These are phyloP conservation scores for Lepidothrix coronata DNA, from an alignment of 2,113 vertebrate genomes.

Conservation along the genomic window DNA sequence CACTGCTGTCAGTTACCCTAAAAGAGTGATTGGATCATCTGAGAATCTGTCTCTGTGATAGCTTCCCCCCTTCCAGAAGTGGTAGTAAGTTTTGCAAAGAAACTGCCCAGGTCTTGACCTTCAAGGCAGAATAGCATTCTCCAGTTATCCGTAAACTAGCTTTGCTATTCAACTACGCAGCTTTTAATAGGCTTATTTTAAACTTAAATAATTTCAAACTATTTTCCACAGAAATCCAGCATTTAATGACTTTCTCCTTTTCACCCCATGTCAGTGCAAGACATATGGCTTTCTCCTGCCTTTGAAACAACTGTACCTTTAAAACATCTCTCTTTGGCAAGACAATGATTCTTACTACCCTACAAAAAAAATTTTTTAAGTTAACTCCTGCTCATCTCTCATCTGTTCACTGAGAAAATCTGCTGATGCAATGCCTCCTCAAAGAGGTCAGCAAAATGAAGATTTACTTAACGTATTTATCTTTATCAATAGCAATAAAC, in stretches of 20 bases:
- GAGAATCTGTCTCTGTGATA: background rate
- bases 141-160: background rate
- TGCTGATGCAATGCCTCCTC: constrained; percentile 74
- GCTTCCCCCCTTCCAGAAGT: background rate
- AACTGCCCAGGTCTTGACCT: background rate
- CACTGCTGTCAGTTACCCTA: background rate
- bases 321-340: constrained; percentile 42
- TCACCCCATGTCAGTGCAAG: background rate
- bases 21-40: background rate
- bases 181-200: background rate
- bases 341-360: constrained; percentile 59
- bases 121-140: background rate
- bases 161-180: background rate
- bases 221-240: background rate
- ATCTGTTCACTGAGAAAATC: constrained; percentile 72
- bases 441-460: constrained; percentile 80
- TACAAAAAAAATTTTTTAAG: constrained; percentile 37
- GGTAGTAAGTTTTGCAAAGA: background rate
- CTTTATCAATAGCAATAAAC: constrained; percentile 79
- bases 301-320: constrained; percentile 52
- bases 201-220: background rate
- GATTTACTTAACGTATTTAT: constrained; percentile 81
- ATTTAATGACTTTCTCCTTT: background rate
- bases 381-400: constrained; percentile 71
- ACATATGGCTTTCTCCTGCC: background rate